Base-by-base conservation (phyloP, 2,113 vertebrate genomes). In the Neolamprologus variostigma region DNA sequence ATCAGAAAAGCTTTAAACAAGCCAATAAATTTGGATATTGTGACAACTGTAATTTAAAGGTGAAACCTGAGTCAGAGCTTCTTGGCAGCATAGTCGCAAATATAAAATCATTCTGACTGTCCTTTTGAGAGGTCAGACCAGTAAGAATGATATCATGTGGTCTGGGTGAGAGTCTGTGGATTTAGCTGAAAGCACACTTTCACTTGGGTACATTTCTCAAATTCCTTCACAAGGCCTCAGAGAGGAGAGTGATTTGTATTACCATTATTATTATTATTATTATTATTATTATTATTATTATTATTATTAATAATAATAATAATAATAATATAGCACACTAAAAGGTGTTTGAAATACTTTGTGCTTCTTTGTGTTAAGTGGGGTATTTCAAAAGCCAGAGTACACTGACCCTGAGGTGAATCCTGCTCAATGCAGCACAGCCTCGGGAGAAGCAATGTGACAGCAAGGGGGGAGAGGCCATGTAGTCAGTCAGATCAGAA, bases 361-460 rank as follows among this genome's bases (percentile, higher is more conserved):
- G 33, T 93, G 80, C 86, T 83, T 90, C 55, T 85, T 80, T 68
- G 76, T 90, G 87, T 89, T 92, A 91, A 94, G 89, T 87, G 87
- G 86, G 73, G 87, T 83, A 83, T 93, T 91, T 94, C 87, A 93
- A 84, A 94, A 80, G 79, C 68, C 50, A 68, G 59, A 78, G 80
- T 80, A 33, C 81, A 88, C 79, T 40, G 91, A 66, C 73, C 86
- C 85, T 61, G 80, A 82, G 83, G 86, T 86, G 68, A 82, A 90
- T 87, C 71, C 14, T 14, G 54, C 79, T 90, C 68, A 57, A 55
- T 53, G 83, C 50, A 90, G 81, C 68, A 71, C 35, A 87, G 81
- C 42, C 84, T 37, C 57, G 35, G 55, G 28, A 81, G 83, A 59
- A 50, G 59, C 57, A 85, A 14, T 10, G 40, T 85, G 80, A 87